Evolutionary conservation across 2,113 vertebrate species (phyloP), one percentile per base, ranked within the genome.

Genomic region (Climacteris rufus): DNA sequence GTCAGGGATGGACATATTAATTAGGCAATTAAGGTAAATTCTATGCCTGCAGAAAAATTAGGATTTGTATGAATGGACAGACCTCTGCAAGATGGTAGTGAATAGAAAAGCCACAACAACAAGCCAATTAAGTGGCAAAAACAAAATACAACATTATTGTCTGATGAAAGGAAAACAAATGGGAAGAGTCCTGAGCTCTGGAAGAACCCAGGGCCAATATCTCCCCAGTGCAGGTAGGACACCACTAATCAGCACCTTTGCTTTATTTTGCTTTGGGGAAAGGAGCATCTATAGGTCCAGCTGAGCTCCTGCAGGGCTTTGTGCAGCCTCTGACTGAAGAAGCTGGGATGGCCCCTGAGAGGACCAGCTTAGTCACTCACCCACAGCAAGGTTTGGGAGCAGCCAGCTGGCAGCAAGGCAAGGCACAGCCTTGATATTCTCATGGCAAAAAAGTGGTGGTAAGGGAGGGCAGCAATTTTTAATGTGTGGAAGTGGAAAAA

Each of bases 271-370:
- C 49, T n/a, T 45, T 42, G 39, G 30, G 47, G 49, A 45, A 42
- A 24, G 49, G 45, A 37, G 30, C 0, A 0, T 35, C 57, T 25
- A 10, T 7, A 3, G 2, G 2, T 68, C 52, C 76, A 31, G 25
- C 31, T n/a, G 83, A 85, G 61, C 39, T 84, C 19, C 52, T 6
- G 18, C 47, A 17, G 30, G 19, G 20, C 72, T 76, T 49, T 39
- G 16, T 42, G 45, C 78, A 78, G 30, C 24, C 31, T 90, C 31
- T 37, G 39, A 0, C n/a, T 12, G 4, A 47, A 65, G 65, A 60
- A 33, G 27, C 60, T 86, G 52, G 45, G 30, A 18, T 31, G 56
- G 35, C 24, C 15, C 6, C 54, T 33, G 44, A n/a, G 17, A 75
- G 27, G 27, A 40, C 37, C 23, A 18, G 15, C 35, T 61, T 35